Evolutionary conservation across 2,797 vertebrate species (phyloP).

Genomic region (Smutsia temminckii): DNA sequence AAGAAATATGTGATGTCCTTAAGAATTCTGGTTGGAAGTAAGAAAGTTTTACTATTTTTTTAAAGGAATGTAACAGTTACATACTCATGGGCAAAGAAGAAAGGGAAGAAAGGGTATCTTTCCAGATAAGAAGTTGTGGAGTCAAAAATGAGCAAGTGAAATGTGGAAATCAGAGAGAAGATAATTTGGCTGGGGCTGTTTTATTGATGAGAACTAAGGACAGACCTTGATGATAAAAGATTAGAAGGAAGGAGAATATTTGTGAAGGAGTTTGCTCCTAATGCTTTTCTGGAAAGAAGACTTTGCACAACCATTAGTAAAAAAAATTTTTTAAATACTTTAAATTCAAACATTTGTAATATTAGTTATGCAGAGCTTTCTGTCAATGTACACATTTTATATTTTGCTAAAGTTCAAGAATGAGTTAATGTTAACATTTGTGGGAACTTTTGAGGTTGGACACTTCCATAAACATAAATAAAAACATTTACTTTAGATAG

Average conservation of each 20-base stretch:
- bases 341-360: neutral
- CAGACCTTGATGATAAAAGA: neutral
- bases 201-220: neutral
- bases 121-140: neutral
- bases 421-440: conserved; percentile 5
- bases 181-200: neutral
- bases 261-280: neutral
- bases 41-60: neutral
- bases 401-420: conserved; percentile 1
- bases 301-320: neutral
- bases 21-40: neutral
- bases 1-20: neutral
- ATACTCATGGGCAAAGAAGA: neutral
- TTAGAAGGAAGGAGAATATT: neutral
- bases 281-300: neutral
- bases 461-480: neutral
- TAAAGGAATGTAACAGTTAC: neutral
- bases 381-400: neutral
- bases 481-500: neutral
- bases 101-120: neutral
- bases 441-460: neutral
- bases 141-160: neutral
- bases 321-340: neutral
- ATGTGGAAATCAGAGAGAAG: neutral
- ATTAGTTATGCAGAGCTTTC: neutral